Conservation (phyloP, 2,888 invertebrate genomes). For the Plebejus melissa region DNA sequence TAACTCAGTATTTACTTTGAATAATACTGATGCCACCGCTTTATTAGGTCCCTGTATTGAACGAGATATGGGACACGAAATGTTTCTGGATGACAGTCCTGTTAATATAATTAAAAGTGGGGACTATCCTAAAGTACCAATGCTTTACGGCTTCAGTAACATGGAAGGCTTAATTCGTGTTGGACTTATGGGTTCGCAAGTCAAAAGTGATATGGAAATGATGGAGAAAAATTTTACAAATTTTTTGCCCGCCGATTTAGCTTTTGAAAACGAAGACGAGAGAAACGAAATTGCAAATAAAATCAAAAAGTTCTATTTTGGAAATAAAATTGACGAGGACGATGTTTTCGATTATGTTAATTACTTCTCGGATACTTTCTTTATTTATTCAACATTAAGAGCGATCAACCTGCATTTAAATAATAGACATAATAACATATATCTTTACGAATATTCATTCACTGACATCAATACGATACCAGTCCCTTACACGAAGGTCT, state of each 20-base stretch:
- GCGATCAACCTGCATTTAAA: conserved; percentile 44
- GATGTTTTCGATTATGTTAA: conserved; percentile 45
- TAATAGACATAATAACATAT: conserved; percentile 48
- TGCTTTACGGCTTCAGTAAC: conserved; percentile 49
- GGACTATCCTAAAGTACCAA: conserved; percentile 46
- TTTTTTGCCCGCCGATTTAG: conserved; percentile 49
- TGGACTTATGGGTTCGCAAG: background rate
- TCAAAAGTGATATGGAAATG: conserved; percentile 41
- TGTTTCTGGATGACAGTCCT: conserved; percentile 48
- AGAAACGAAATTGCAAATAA: conserved; percentile 43
- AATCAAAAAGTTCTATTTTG: conserved; percentile 40
- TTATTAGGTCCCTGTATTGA: conserved; percentile 46
- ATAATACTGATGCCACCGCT: conserved; percentile 38
- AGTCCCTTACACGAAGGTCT: conserved; percentile 41
- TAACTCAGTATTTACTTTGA: conserved; percentile 34
- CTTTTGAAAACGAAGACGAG: conserved; percentile 45
- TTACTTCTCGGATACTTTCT: conserved; percentile 55
- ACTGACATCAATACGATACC: conserved; percentile 42
- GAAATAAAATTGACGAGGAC: conserved; percentile 40
- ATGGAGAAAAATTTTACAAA: conserved; percentile 52
- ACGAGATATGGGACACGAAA: conserved; percentile 42
- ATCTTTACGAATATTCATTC: conserved; percentile 52
- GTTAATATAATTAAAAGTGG: conserved; percentile 46
- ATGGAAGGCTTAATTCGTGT: conserved; percentile 46
- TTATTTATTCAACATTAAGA: conserved; percentile 43